Evolutionary conservation across 1,140 invertebrate species (phyloP).

Genomic region (Solenopsis invicta): DNA sequence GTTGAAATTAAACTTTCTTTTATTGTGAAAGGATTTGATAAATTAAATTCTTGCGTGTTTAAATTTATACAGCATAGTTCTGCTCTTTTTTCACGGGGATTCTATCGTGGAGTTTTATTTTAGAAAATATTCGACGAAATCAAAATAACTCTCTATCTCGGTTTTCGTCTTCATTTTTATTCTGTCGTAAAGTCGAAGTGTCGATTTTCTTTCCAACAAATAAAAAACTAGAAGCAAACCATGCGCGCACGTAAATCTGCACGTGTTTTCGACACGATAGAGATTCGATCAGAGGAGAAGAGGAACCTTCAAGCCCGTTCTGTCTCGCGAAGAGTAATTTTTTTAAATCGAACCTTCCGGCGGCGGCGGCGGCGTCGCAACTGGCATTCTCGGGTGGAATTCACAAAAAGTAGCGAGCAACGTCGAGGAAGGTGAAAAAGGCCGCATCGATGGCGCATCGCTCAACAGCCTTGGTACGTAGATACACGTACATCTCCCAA

Average conservation of each 20-base stretch:
- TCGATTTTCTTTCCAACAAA: conserved; percentile 4
- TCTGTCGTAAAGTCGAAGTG: not conserved
- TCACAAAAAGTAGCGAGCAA: conserved; percentile 43
- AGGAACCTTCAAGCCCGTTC: conserved; percentile 33
- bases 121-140: not conserved
- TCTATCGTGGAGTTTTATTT: too few species aligned
- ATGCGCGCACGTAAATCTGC: not conserved
- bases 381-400: conserved; percentile 44
- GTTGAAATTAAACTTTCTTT: not conserved
- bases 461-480: conserved; percentile 30
- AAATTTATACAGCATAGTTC: not conserved
- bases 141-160: not conserved
- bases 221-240: not conserved
- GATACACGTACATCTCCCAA: conserved; percentile 15
- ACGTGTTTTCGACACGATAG: conserved; percentile 38
- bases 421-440: conserved; percentile 51
- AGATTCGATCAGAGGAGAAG: conserved; percentile 58
- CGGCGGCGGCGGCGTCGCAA: not conserved
- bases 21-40: not conserved
- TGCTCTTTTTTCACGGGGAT: not conserved
- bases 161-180: not conserved
- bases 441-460: conserved; percentile 45
- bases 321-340: conserved; percentile 40
- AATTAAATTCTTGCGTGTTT: not conserved
- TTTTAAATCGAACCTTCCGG: conserved; percentile 39